These are phyloP conservation scores for Thryonomys swinderianus DNA, from an alignment of 2,113 vertebrate species.

Conservation along the genomic window DNA sequence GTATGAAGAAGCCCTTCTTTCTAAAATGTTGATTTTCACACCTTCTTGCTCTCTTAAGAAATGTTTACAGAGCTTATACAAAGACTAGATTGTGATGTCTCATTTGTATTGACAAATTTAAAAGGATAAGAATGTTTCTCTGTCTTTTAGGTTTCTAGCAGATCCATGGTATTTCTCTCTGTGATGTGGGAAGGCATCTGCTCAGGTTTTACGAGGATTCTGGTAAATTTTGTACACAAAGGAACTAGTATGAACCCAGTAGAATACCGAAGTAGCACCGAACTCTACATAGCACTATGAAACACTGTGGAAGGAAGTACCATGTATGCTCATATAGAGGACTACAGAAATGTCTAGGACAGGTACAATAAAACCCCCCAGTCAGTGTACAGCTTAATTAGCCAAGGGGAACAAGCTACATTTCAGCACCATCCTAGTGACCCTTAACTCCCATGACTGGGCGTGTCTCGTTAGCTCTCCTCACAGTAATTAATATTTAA, in stretches of 20 bases:
- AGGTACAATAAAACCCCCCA: background rate
- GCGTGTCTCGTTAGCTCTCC: background rate
- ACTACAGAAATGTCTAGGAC: background rate
- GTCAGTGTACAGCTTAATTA: background rate
- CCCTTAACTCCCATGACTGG: fast-evolving
- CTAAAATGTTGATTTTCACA: background rate
- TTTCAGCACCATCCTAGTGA: background rate
- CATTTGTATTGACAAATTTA: background rate
- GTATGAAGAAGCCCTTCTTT: background rate
- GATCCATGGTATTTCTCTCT: background rate
- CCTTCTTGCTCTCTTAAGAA: background rate
- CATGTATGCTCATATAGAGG: background rate
- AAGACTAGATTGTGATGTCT: background rate
- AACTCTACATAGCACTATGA: background rate
- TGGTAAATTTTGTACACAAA: background rate
- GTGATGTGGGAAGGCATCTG: background rate
- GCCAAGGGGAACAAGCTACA: background rate
- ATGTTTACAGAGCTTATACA: background rate
- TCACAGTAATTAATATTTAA: background rate
- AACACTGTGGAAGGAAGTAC: background rate
- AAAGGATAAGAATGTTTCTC: background rate
- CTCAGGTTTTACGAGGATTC: background rate
- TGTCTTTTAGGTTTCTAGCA: background rate
- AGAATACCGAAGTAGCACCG: background rate
- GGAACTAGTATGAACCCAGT: background rate